These are phyloP conservation scores for Subacronicta megacephala DNA, from an alignment of 2,888 invertebrate species.

Conservation along the genomic window DNA sequence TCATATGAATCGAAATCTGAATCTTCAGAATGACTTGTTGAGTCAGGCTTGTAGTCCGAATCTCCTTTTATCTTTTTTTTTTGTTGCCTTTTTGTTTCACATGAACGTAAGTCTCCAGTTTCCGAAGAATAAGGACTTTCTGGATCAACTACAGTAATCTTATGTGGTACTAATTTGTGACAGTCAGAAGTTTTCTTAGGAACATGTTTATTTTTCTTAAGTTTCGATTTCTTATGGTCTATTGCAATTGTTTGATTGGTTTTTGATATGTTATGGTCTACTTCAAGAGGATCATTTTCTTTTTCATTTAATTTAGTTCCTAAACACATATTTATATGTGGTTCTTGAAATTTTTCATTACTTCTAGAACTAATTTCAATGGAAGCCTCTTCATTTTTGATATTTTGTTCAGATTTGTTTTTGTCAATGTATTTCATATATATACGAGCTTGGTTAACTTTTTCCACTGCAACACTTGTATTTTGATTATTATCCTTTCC, in stretches of 20 bases:
- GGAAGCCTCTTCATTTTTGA: background rate
- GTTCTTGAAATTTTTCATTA: background rate
- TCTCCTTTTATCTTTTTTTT: background rate
- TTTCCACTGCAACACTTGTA: too few relatives aligned
- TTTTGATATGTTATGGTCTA: background rate
- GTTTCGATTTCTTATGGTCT: background rate
- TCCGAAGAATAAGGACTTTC: background rate
- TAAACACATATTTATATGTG: too few relatives aligned
- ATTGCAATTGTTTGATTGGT: background rate
- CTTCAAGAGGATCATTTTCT: background rate
- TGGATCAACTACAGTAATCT: too few relatives aligned
- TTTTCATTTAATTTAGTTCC: background rate
- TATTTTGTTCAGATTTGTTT: too few relatives aligned
- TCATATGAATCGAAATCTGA: constrained; percentile 28
- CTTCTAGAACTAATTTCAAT: background rate
- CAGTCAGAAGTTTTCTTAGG: too few relatives aligned
- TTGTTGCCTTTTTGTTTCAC: background rate
- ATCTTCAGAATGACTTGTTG: constrained; percentile 40
- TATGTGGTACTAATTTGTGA: too few relatives aligned
- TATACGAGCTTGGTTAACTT: too few relatives aligned
- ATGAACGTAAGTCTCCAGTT: background rate
- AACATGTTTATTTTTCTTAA: too few relatives aligned
- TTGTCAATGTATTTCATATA: too few relatives aligned
- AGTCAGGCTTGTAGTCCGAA: constrained; percentile 31
- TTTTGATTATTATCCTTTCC: background rate